Evolutionary conservation across 1,140 invertebrate species (phyloP).

Genomic region (Cyclargus thomasi): DNA sequence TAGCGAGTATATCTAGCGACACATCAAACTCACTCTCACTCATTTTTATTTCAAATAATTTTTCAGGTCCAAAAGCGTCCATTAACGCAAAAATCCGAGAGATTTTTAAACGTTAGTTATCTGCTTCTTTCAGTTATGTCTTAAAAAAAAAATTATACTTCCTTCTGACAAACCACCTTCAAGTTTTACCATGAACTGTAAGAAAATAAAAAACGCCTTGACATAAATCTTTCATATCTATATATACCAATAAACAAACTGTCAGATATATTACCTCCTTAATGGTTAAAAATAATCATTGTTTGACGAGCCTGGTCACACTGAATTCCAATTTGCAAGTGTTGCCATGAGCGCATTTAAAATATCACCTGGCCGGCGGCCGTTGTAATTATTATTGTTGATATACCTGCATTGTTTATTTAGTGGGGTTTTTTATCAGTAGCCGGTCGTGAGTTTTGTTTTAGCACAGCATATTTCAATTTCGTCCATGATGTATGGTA

Average conservation of each 20-base stretch:
- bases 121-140: too few relatives aligned
- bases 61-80: too few relatives aligned
- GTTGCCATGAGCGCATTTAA: slow-evolving; percentile 16
- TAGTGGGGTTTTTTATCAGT: slow-evolving; percentile 59
- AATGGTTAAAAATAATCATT: not conserved
- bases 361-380: slow-evolving; percentile 50
- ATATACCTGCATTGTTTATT: slow-evolving; percentile 68
- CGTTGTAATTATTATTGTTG: slow-evolving; percentile 59
- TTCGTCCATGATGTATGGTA: not conserved
- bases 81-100: too few relatives aligned
- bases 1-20: too few relatives aligned
- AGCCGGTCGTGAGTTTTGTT: slow-evolving; percentile 41
- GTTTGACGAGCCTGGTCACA: not conserved
- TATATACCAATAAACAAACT: slow-evolving; percentile 9
- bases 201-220: not conserved
- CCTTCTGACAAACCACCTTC: too few relatives aligned
- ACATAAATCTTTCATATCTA: not conserved
- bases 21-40: too few relatives aligned
- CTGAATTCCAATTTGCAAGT: slow-evolving; percentile 2
- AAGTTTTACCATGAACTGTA: too few relatives aligned
- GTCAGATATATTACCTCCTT: not conserved
- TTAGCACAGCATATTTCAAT: slow-evolving; percentile 25
- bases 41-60: too few relatives aligned
- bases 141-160: too few relatives aligned
- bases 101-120: too few relatives aligned